A percentile compares a stretch with the other conserved stretches of the same genome.
phyloP scores from a whole-genome alignment of 2,888 invertebrate species.

The Globia sparganii region DNA sequence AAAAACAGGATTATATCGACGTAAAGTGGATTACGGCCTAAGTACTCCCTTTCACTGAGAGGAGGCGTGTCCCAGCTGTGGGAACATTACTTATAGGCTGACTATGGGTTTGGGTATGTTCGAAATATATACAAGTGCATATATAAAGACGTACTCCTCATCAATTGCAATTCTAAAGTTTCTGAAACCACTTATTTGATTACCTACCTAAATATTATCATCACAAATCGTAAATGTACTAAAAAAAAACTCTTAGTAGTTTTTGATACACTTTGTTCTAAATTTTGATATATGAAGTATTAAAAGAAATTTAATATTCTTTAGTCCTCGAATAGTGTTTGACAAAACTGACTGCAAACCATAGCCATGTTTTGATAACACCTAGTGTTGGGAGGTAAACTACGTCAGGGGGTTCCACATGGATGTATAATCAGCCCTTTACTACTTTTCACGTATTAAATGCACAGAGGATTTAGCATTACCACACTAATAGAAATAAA shows the following conservation, averaged over 20 bases:
- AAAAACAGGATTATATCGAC: no score
- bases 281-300: neutral
- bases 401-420: slow-evolving; percentile 3
- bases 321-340: neutral
- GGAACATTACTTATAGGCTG: no score
- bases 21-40: neutral
- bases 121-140: neutral
- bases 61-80: neutral
- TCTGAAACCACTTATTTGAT: neutral
- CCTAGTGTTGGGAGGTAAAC: neutral
- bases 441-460: neutral
- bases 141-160: neutral
- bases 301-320: neutral
- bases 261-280: slow-evolving; percentile 5
- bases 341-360: neutral
- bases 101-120: no score
- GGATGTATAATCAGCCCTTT: slow-evolving; percentile 9
- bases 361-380: neutral
- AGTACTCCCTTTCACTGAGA: neutral
- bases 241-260: neutral
- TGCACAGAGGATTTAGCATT: neutral
- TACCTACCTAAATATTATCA: neutral
- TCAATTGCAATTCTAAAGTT: neutral
- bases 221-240: neutral
- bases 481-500: slow-evolving; percentile 70